These are phyloP conservation scores for Crypturellus undulatus DNA, from an alignment of 2,113 vertebrate species.

Conservation along the genomic window DNA sequence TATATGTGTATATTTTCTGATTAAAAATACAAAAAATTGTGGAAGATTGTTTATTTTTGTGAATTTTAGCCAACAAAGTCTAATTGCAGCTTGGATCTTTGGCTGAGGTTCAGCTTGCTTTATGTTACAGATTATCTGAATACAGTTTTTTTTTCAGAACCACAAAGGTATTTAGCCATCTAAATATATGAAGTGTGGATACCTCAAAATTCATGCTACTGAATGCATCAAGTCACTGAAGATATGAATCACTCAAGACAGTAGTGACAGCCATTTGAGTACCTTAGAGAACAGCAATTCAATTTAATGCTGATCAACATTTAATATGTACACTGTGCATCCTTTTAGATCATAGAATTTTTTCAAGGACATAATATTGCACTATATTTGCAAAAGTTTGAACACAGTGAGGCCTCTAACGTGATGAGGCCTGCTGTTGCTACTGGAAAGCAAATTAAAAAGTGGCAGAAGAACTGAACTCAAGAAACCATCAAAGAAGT, in stretches of 20 bases:
- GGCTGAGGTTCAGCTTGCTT: not conserved
- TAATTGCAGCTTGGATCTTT: not conserved
- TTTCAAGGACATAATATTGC: not conserved
- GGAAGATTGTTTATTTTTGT: not conserved
- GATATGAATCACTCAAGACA: not conserved
- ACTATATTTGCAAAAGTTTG: not conserved
- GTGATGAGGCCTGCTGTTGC: not conserved
- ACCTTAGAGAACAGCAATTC: not conserved
- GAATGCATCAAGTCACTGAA: not conserved
- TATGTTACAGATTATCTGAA: not conserved
- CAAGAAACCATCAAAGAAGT: not conserved
- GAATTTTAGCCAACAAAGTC: not conserved
- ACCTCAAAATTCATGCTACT: not conserved
- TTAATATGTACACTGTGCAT: not conserved
- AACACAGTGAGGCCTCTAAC: not conserved
- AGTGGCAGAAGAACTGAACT: not conserved
- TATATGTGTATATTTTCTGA: not conserved
- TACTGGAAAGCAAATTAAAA: not conserved
- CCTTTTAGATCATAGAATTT: fast-evolving
- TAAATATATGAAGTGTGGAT: not conserved
- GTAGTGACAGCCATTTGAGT: not conserved
- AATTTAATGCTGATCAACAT: not conserved
- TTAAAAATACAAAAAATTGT: not conserved
- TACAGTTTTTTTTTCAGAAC: not conserved
- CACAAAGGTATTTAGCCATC: not conserved